A percentile compares a stretch with the other conserved stretches of the same genome.
Conservation (phyloP, 1,140 invertebrate genomes). For the Drosophila nikananu region DNA sequence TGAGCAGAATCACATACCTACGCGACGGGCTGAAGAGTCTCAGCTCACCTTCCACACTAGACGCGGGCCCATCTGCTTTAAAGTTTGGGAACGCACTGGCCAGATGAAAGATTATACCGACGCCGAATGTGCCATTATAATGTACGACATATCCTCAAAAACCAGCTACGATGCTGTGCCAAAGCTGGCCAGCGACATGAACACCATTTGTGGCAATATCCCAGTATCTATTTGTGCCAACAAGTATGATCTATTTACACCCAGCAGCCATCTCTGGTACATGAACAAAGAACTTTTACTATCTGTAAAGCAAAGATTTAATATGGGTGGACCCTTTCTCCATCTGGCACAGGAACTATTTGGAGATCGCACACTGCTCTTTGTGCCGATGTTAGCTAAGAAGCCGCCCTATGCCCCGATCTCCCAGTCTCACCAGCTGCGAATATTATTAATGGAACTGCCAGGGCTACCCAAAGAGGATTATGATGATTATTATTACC, state of each 20-base stretch:
- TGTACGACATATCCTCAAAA: not conserved
- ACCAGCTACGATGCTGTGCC: not conserved
- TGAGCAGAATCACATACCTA: not conserved
- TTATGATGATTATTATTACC: not conserved
- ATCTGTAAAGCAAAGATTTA: not conserved
- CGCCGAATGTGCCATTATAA: not conserved
- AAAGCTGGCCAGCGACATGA: not conserved
- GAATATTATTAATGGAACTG: not conserved
- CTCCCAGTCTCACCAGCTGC: not conserved
- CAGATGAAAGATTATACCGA: not conserved
- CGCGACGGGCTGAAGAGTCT: not conserved
- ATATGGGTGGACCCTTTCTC: not conserved
- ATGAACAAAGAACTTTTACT: not conserved
- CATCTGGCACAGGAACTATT: not conserved
- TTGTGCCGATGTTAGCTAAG: not conserved
- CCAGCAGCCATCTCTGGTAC: not conserved
- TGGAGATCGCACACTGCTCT: not conserved
- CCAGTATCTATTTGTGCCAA: not conserved
- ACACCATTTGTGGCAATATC: not conserved
- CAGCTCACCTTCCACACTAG: not conserved
- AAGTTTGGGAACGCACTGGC: not conserved
- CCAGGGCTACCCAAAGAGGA: not conserved
- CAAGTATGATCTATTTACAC: not conserved
- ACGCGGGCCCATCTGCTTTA: not conserved
- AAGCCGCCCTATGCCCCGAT: constrained; percentile 3